phyloP scores from a whole-genome alignment of 2,113 vertebrate species.

The Aphyosemion australe region DNA sequence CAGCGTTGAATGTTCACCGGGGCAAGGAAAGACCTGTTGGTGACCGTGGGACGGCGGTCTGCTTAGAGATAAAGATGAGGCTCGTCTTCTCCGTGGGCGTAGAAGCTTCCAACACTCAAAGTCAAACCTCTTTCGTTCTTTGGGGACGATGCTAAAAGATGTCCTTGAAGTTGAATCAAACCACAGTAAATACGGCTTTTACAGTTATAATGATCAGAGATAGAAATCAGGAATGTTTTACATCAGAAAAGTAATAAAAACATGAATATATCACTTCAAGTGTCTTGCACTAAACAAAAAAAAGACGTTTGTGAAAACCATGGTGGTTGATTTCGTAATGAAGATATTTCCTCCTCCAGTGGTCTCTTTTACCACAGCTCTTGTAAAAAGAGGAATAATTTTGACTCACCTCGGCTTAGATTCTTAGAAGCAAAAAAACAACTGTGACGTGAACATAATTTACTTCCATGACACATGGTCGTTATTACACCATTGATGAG shows the following conservation, averaged over 20 bases:
- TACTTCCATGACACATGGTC: slow-evolving; percentile 18
- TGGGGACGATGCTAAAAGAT: background rate
- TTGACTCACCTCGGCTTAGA: slow-evolving; percentile 20
- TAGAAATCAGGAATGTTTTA: background rate
- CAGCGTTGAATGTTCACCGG: slow-evolving; percentile 98
- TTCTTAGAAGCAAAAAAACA: background rate
- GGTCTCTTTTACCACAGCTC: background rate
- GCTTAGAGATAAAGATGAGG: slow-evolving; percentile 45
- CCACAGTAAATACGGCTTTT: too few relatives aligned
- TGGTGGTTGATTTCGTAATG: background rate
- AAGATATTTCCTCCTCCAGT: background rate
- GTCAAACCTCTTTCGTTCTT: background rate
- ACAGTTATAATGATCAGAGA: background rate
- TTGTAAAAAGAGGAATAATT: background rate
- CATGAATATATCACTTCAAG: background rate
- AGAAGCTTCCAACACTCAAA: slow-evolving; percentile 18
- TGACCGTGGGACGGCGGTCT: slow-evolving; percentile 55
- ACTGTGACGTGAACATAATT: background rate
- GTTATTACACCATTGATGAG: slow-evolving; percentile 22
- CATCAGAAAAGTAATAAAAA: background rate
- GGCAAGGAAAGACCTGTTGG: slow-evolving; percentile 79
- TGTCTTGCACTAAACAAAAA: background rate
- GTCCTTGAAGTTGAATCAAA: background rate
- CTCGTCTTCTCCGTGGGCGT: slow-evolving; percentile 25
- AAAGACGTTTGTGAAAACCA: background rate